Conservation (phyloP, 2,888 invertebrate species). For the Busseola fusca region DNA sequence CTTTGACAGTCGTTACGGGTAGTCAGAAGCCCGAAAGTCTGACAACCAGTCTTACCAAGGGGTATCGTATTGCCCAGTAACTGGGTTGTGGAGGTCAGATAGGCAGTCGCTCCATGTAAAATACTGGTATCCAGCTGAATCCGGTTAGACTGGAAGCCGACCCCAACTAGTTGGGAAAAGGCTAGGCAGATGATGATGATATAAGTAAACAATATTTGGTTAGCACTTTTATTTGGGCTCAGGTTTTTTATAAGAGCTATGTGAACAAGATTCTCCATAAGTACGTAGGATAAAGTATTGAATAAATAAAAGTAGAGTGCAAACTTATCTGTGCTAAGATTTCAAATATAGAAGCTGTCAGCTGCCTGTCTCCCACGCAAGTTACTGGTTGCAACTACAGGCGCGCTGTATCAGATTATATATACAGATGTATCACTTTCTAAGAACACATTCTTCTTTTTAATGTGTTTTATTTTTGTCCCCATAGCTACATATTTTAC, state of each 20-base stretch:
- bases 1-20: too few species aligned
- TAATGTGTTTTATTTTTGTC: neutral
- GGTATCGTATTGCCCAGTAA: too few species aligned
- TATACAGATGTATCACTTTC: too few species aligned
- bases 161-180: too few species aligned
- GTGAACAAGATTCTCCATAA: neutral
- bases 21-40: too few species aligned
- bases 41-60: too few species aligned
- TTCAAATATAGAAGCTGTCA: slow-evolving; percentile 40
- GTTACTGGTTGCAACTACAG: slow-evolving; percentile 21
- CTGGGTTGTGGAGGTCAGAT: too few species aligned
- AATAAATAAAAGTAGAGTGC: slow-evolving; percentile 28
- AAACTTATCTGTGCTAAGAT: slow-evolving; percentile 36
- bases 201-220: slow-evolving; percentile 6
- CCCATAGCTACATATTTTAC: neutral
- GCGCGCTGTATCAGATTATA: neutral
- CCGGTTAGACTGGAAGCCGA: too few species aligned
- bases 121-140: too few species aligned
- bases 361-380: slow-evolving; percentile 41
- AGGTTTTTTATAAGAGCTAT: slow-evolving; percentile 3
- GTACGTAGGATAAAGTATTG: slow-evolving; percentile 1
- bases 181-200: too few species aligned
- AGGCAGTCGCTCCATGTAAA: too few species aligned
- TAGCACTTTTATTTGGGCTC: neutral
- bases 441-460: neutral